phyloP scores from a whole-genome alignment of 2,113 vertebrate genomes.

The Entomyzon cyanotis region DNA sequence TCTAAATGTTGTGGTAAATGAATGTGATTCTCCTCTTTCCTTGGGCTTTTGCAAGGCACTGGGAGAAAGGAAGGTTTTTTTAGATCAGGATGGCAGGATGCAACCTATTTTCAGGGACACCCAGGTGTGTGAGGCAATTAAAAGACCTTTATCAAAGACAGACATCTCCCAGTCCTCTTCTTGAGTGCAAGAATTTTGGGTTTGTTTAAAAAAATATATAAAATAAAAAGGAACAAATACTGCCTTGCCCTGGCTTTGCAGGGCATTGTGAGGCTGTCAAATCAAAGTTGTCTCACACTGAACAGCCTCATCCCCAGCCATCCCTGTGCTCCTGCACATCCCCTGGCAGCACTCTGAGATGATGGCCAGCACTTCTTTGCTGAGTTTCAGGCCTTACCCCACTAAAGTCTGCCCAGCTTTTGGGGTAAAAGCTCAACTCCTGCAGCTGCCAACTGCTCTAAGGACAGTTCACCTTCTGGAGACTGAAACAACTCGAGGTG shows the following conservation, averaged over 20 bases:
- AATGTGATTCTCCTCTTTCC: not conserved
- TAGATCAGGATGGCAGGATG: not conserved
- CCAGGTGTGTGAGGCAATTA: not conserved
- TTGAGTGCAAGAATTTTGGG: not conserved
- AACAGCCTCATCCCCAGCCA: not conserved
- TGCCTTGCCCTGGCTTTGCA: not conserved
- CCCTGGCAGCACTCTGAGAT: not conserved
- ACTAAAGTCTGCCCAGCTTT: rapidly evolving
- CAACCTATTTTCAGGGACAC: not conserved
- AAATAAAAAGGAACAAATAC: not conserved
- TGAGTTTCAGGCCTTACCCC: not conserved
- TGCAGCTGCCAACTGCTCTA: not conserved
- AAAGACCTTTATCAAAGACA: not conserved
- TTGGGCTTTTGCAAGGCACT: not conserved
- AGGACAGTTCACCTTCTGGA: not conserved
- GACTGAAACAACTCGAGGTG: not conserved
- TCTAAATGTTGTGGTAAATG: not conserved
- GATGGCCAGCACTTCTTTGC: rapidly evolving
- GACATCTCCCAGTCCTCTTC: not conserved
- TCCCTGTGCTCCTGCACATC: not conserved
- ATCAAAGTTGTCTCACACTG: not conserved
- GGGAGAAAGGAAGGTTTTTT: not conserved
- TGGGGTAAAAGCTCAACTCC: not conserved
- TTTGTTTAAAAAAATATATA: not conserved
- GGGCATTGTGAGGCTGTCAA: not conserved